phyloP scores from a whole-genome alignment of 2,888 invertebrate genomes.

The Latrodectus elegans region DNA sequence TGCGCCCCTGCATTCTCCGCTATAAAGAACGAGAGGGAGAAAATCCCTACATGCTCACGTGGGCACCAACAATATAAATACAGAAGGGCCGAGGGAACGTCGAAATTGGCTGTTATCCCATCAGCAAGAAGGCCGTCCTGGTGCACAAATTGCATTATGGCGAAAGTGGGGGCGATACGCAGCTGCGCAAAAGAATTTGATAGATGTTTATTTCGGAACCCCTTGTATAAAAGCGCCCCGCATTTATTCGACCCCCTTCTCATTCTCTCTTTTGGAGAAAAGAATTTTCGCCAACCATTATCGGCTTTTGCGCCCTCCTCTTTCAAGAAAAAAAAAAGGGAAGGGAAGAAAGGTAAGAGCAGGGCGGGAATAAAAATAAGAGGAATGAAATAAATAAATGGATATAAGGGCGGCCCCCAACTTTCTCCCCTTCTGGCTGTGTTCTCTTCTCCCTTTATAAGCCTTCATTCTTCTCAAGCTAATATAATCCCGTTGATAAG shows the following conservation, averaged over 20 bases:
- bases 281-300: constrained; percentile 65
- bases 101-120: constrained; percentile 64
- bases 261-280: constrained; percentile 20
- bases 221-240: constrained; percentile 54
- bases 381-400: constrained; percentile 61
- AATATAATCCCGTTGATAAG: constrained; percentile 62
- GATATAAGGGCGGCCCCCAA: constrained; percentile 45
- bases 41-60: neutral
- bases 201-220: constrained; percentile 58
- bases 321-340: constrained; percentile 16
- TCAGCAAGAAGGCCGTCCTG: constrained; percentile 34
- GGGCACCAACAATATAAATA: neutral
- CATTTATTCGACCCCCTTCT: constrained; percentile 40
- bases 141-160: constrained; percentile 56
- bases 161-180: constrained; percentile 8
- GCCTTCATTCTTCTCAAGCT: constrained; percentile 44
- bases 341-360: constrained; percentile 30
- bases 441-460: constrained; percentile 49
- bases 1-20: too few relatives aligned
- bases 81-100: neutral
- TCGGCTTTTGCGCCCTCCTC: constrained; percentile 45
- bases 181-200: constrained; percentile 64
- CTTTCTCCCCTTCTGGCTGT: constrained; percentile 20
- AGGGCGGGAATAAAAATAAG: constrained; percentile 23
- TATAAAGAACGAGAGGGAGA: neutral